Conservation (phyloP, 2,113 vertebrate species). For the Oncorhynchus tshawytscha region DNA sequence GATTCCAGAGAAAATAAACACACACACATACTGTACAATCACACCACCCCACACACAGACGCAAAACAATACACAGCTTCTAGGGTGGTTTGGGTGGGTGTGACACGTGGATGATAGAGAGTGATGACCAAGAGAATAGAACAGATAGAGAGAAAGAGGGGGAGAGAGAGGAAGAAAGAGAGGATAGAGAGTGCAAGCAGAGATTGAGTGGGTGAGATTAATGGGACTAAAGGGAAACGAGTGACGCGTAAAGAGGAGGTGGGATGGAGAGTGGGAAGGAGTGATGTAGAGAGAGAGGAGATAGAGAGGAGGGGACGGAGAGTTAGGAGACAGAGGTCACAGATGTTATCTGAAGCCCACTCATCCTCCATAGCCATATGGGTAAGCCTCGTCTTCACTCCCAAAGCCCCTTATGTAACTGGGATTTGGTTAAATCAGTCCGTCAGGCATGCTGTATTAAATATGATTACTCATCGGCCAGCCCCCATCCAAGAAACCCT, state of each 20-base stretch:
- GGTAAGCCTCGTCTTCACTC: constrained; percentile 51
- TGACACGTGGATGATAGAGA: constrained; percentile 10
- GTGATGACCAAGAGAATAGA: background rate
- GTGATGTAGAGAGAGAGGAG: constrained; percentile 26
- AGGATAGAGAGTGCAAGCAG: constrained; percentile 9
- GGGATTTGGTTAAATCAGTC: constrained; percentile 64
- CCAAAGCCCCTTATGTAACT: constrained; percentile 72
- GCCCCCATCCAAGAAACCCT: constrained; percentile 47
- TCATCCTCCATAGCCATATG: constrained; percentile 52
- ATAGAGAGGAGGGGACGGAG: constrained; percentile 40
- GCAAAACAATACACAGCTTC: background rate
- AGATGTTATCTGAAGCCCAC: constrained; percentile 64
- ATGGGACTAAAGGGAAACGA: constrained; percentile 11
- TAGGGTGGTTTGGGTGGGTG: background rate
- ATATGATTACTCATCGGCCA: constrained; percentile 71
- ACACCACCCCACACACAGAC: background rate
- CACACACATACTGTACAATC: background rate
- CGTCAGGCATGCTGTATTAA: constrained; percentile 66
- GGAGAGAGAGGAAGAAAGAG: constrained; percentile 13
- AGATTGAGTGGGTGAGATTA: constrained; percentile 13
- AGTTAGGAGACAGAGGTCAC: constrained; percentile 58
- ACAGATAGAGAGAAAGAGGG: constrained; percentile 16
- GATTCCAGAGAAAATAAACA: constrained; percentile 34
- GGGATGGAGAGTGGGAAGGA: constrained; percentile 28
- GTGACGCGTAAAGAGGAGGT: background rate